Evolutionary conservation across 2,888 invertebrate genomes (phyloP), one percentile per base, ranked within the genome.

Genomic region (Masnerella sp.): DNA sequence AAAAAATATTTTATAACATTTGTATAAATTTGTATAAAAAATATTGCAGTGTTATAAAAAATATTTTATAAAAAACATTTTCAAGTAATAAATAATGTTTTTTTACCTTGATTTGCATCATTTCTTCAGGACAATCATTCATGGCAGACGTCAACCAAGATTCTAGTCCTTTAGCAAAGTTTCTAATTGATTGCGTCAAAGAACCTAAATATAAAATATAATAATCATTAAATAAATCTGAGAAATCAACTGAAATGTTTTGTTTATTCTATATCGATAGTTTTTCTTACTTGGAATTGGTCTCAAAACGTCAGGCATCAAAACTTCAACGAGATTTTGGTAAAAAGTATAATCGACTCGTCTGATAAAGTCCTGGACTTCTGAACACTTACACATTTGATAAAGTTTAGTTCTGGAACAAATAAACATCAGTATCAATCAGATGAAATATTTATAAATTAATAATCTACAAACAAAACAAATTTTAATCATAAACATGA

Each of bases 301-400:
- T 80, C 96, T 92, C 74, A 99, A 90, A 45, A 99, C 98, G 89
- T 98, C 97, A 12, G 99, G 98, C 88, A 99, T 95, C 79, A 99
- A 91, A 81, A 98, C 94, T 88, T 98, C 96, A 7, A 98, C 97
- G 79, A 98, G 91, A 85, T 95, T 95, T 89, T 99, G 99, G 89
- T 98, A 97, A 88, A 99, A 96, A 77, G 93, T 92, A 85, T 96
- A 93, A 89, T 98, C 98, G 51, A 96, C 95, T 83, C 90, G 90
- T 52, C 92, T 90, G 80, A 96, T 93, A 90, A 94, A 96, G 59
- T 91, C 90, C 84, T 94, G 93, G 56, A 96, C 93, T 79, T 93
- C 92, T 59, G 90, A 90, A 83, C 92, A 89, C 77, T 90, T 90
- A 85, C 93, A 92, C 82, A 96, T 89, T 62, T 91, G 89, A 85